Evolutionary conservation across 2,797 vertebrate species (phyloP).

Genomic region (Spondyliosoma cantharus): DNA sequence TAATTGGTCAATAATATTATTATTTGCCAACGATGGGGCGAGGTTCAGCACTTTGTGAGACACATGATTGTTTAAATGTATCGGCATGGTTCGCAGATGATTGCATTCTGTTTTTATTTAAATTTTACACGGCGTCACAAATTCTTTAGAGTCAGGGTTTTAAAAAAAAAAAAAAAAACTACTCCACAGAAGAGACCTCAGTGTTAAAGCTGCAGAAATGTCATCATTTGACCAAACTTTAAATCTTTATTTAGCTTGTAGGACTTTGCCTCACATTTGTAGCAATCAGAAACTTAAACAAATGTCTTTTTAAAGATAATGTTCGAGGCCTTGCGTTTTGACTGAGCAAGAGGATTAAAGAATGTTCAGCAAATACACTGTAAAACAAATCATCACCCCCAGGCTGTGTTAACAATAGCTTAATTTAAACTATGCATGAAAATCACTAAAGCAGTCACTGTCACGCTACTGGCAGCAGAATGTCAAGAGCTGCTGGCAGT

Average conservation of each 20-base stretch:
- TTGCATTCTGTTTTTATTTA: too few relatives aligned
- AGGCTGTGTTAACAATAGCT: slow-evolving; percentile 63
- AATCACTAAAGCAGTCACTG: slow-evolving; percentile 65
- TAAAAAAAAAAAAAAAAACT: background rate
- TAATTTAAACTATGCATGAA: slow-evolving; percentile 65
- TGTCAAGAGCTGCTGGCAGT: slow-evolving; percentile 61
- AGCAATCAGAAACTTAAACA: slow-evolving; percentile 43
- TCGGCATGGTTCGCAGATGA: too few relatives aligned
- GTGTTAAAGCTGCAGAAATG: slow-evolving; percentile 9
- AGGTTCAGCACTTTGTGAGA: too few relatives aligned
- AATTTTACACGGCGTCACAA: too few relatives aligned
- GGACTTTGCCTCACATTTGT: slow-evolving; percentile 8
- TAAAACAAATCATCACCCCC: slow-evolving; percentile 61
- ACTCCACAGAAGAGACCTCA: background rate
- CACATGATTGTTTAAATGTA: too few relatives aligned
- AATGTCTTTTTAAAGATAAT: slow-evolving; percentile 43
- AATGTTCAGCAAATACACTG: slow-evolving; percentile 60
- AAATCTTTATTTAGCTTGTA: slow-evolving; percentile 21
- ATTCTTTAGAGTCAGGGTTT: too few relatives aligned
- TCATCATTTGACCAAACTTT: slow-evolving; percentile 10
- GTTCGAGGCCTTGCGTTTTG: slow-evolving; percentile 25
- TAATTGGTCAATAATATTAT: too few relatives aligned
- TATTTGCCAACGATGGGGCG: too few relatives aligned
- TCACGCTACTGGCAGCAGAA: slow-evolving; percentile 59
- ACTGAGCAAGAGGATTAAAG: slow-evolving; percentile 54